Evolutionary conservation across 2,888 invertebrate species (phyloP).

Genomic region (Hydropsyche betteni): DNA sequence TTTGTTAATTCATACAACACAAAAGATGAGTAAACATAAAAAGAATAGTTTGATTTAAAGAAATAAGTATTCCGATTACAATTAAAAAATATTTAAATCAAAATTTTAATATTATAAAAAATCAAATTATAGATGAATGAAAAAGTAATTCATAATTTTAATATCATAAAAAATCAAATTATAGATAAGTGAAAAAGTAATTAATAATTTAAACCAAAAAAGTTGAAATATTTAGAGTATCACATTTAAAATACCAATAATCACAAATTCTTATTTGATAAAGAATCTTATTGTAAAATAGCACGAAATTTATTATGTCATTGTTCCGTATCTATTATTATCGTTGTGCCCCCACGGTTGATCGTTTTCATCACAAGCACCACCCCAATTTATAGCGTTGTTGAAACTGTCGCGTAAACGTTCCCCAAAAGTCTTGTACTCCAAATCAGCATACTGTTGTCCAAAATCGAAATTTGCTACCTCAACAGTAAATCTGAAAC

Average conservation of each 20-base stretch:
- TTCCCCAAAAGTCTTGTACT: constrained; percentile 87
- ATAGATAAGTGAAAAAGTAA: no score
- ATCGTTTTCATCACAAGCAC: constrained; percentile 59
- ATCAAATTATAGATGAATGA: no score
- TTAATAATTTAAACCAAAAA: no score
- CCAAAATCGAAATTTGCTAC: constrained; percentile 93
- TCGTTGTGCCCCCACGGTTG: constrained; percentile 59
- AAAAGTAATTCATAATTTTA: no score
- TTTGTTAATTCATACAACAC: no score
- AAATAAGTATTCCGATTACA: no score
- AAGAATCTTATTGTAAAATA: neutral
- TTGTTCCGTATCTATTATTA: constrained; percentile 67
- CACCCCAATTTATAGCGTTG: constrained; percentile 60
- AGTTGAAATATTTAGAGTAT: no score
- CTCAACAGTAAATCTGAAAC: constrained; percentile 78
- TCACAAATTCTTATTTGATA: neutral
- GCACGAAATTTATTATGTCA: constrained; percentile 59
- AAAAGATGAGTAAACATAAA: no score
- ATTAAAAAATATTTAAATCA: no score
- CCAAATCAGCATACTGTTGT: constrained; percentile 79
- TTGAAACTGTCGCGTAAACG: constrained; percentile 80
- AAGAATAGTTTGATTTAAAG: no score
- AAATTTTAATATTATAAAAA: no score
- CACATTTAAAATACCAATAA: neutral
- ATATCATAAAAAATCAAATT: no score